Conservation (phyloP, 2,797 vertebrate species). For the Vultur gryphus region DNA sequence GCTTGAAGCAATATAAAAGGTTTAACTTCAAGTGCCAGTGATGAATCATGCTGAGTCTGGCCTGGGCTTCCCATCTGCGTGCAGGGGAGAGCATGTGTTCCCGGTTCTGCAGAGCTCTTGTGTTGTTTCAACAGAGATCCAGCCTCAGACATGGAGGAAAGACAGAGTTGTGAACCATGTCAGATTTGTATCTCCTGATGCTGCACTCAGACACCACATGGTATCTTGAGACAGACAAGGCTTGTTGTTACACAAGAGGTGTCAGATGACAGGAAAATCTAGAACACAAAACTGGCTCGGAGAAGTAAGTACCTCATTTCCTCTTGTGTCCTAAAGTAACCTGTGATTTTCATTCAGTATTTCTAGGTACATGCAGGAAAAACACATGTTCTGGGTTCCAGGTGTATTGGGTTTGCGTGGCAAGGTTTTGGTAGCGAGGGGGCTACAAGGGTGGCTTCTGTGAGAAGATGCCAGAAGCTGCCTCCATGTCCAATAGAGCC, state of each 20-base stretch:
- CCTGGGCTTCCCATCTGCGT: background rate
- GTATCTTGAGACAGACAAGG: background rate
- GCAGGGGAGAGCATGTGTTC: background rate
- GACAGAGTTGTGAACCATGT: background rate
- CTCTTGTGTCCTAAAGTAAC: background rate
- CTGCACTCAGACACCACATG: background rate
- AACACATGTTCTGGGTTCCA: rapidly evolving
- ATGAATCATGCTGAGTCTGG: background rate
- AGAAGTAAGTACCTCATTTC: background rate
- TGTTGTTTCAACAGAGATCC: background rate
- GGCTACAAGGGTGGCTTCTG: background rate
- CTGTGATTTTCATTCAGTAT: background rate
- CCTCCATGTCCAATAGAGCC: background rate
- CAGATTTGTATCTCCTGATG: background rate
- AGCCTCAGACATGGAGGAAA: background rate
- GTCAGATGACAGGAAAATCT: background rate
- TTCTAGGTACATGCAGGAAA: background rate
- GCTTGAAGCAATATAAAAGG: background rate
- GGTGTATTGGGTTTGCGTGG: background rate
- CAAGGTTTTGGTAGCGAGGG: background rate
- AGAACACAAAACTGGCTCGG: background rate
- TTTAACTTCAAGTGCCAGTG: background rate
- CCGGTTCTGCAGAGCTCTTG: background rate
- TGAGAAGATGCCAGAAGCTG: background rate
- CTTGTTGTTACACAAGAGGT: background rate